phyloP scores from a whole-genome alignment of 2,797 vertebrate species.

The Discoglossus pictus region DNA sequence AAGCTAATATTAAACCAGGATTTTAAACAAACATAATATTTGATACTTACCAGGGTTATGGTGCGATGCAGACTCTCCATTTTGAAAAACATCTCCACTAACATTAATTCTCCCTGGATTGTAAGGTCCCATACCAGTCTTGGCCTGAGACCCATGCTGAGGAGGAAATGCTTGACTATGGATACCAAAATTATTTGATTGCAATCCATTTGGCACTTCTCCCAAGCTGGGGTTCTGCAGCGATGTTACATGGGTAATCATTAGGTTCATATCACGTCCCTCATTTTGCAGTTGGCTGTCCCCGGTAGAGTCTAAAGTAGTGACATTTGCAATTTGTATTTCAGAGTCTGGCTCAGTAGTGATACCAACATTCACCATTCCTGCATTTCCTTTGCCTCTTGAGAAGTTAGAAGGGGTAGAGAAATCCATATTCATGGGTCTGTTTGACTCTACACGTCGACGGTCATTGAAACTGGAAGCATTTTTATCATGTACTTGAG shows the following conservation, averaged over 20 bases:
- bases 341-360: conserved; percentile 95
- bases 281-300: conserved; percentile 70
- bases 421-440: conserved; percentile 73
- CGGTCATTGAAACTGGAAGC: conserved; percentile 70
- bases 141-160: conserved; percentile 78
- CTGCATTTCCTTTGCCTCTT: conserved; percentile 79
- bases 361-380: conserved; percentile 77
- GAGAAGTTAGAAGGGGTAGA: conserved; percentile 72
- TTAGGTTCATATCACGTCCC: conserved; percentile 87
- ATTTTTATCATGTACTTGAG: conserved; percentile 74
- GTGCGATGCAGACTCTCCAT: conserved; percentile 89
- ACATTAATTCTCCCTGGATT: conserved; percentile 91
- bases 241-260: conserved; percentile 97
- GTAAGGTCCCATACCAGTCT: conserved; percentile 84
- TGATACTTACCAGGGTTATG: conserved; percentile 83
- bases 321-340: conserved; percentile 95
- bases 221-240: conserved; percentile 80
- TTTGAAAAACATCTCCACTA: conserved; percentile 87
- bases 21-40: too few species aligned
- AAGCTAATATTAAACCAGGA: too few species aligned
- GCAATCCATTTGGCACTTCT: conserved; percentile 85
- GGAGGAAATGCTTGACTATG: conserved; percentile 81
- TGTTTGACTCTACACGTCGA: conserved; percentile 72
- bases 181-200: conserved; percentile 84
- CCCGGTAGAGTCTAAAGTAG: conserved; percentile 83